Evolutionary conservation across 2,888 invertebrate species (phyloP).

Genomic region (Eupeodes latifasciatus): DNA sequence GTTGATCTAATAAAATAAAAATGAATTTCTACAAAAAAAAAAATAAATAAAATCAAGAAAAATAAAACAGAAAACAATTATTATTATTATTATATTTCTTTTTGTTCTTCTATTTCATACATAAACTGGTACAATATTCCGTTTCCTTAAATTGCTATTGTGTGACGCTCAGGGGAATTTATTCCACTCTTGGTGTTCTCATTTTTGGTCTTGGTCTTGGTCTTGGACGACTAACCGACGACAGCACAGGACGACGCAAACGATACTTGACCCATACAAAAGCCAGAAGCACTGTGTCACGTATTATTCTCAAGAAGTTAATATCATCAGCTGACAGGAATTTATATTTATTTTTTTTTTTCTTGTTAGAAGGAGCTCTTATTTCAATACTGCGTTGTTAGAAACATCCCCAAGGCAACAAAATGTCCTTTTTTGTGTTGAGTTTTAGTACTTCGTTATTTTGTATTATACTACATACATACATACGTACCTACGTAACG

Average conservation of each 20-base stretch:
- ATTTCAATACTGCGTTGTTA: conserved; percentile 50
- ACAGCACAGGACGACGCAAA: conserved; percentile 2
- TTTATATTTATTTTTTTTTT: conserved; percentile 11
- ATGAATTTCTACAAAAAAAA: conserved; percentile 5
- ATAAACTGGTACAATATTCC: neutral
- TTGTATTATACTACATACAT: neutral
- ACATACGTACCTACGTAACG: too few relatives aligned
- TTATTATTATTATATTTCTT: neutral
- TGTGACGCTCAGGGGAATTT: conserved; percentile 16
- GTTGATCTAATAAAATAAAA: conserved; percentile 23
- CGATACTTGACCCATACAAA: conserved; percentile 36
- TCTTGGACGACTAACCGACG: too few relatives aligned
- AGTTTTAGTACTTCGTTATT: conserved; percentile 16
- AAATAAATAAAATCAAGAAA: neutral
- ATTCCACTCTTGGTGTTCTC: conserved; percentile 6
- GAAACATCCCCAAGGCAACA: conserved; percentile 52
- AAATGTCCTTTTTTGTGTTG: conserved; percentile 43
- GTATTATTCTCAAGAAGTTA: conserved; percentile 40
- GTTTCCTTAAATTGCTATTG: conserved; percentile 6
- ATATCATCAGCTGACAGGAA: conserved; percentile 36
- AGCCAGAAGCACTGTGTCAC: conserved; percentile 39
- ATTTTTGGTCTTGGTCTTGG: conserved; percentile 17
- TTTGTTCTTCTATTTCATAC: neutral
- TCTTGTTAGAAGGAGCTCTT: conserved; percentile 5
- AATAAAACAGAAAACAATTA: neutral